Conservation (phyloP, 2,888 invertebrate species). For the Cantharis lateralis region DNA sequence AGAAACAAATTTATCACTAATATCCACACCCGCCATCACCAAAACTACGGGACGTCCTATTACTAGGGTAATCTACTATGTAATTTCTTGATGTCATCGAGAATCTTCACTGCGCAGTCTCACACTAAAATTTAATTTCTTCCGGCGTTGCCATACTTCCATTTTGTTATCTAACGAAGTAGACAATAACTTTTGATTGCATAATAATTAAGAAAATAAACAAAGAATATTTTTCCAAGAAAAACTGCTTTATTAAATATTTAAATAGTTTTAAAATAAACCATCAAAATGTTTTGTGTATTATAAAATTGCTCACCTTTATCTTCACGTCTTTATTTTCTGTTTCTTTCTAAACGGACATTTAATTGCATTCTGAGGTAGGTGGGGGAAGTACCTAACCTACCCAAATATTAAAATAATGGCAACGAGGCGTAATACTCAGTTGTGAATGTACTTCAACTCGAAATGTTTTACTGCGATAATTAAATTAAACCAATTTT, state of each 20-base stretch:
- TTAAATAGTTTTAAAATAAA: not conserved
- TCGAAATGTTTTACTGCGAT: not conserved
- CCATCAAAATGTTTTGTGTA: not conserved
- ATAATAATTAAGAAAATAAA: not conserved
- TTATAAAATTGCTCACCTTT: not conserved
- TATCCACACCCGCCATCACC: conserved; percentile 23
- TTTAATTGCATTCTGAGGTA: not conserved
- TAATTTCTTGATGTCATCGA: not conserved
- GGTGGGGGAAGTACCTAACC: not conserved
- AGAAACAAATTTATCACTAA: conserved; percentile 11
- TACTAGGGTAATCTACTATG: not conserved
- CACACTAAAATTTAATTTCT: not conserved
- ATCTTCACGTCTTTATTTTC: not conserved
- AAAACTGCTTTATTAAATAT: not conserved
- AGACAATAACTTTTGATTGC: not conserved
- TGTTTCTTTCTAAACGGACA: not conserved
- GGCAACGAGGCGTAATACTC: not conserved
- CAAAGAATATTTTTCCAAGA: not conserved
- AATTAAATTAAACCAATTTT: not conserved
- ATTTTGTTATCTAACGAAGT: not conserved
- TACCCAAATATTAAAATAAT: not conserved
- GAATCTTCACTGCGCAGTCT: not conserved
- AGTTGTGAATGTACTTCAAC: not conserved
- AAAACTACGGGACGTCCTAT: conserved; percentile 4
- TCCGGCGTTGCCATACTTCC: not conserved